Base-by-base conservation (phyloP, 2,888 invertebrate genomes). In the Melipona beecheii region DNA sequence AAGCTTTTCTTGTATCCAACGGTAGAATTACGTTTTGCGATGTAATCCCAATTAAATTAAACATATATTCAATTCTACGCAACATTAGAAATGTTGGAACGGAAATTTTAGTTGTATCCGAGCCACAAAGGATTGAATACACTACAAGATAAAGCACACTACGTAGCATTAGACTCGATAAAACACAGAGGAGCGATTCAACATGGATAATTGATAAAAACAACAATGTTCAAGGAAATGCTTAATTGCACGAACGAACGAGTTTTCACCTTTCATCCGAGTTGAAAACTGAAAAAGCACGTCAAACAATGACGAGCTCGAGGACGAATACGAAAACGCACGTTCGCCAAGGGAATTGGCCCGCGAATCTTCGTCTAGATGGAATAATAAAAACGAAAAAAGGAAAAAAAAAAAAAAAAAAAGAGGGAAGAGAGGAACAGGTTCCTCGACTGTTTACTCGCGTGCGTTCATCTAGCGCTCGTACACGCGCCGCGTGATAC, bases 381-480 rank as follows among this genome's bases (percentile, higher is more conserved):
- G 81, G 78, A 83, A 88, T 81, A 85, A 89, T 84, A 78, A 77
- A 80, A 89, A 79, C 79, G 43, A 43, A 43, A 9, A 43, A 27
- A 27, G 27, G 11, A 43, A 2, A 43, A 43, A 43, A 43, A 43
- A 9, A 1, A 9, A 43, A 1, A 43, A 43, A 43, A 9, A 9
- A 58, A 70, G 70, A 81, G 79, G 60, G 19, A 31, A 11, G 31
- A 11, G n/a, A 19, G 31, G 4, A 9, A 1, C 17, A 17, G 17
- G 60, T 24, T 24, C 17, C 49, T 65, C 62, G 58, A 31, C 66
- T 72, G 54, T 78, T 86, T 86, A 60, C 64, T 50, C 49, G 54
- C 31, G 52, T 56, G 69, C 73, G 71, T 75, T 82, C 78, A 66
- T 72, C 64, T 52, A 72, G 74, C 69, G 72, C 81, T 68, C 74